Conservation (phyloP, 2,113 vertebrate genomes). For the Vicugna pacos region DNA sequence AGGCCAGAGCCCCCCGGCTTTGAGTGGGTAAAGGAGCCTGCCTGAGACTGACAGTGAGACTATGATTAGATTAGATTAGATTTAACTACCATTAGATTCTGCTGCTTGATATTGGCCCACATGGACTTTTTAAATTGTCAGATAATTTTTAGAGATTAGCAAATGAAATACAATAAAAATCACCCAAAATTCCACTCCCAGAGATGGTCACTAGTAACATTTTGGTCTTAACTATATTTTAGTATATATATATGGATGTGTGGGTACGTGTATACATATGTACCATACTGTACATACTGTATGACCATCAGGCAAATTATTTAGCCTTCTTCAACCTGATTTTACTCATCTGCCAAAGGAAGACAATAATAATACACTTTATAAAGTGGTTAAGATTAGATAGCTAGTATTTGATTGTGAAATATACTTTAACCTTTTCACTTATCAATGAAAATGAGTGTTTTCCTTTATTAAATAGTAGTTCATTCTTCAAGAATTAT, state of each 20-base stretch:
- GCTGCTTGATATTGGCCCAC: neutral
- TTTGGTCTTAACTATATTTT: neutral
- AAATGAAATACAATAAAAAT: conserved; percentile 36
- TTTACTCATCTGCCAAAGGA: conserved; percentile 40
- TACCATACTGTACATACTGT: neutral
- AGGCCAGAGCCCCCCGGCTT: neutral
- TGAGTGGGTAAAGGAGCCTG: neutral
- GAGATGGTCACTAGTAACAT: neutral
- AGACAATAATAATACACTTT: neutral
- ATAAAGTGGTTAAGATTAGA: conserved; percentile 51
- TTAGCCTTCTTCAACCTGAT: neutral
- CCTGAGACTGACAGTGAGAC: neutral
- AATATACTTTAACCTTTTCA: conserved; percentile 53
- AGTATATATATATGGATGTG: neutral
- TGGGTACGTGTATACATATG: neutral
- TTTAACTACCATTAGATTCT: neutral
- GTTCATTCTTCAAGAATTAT: conserved; percentile 11
- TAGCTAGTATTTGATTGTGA: conserved; percentile 27
- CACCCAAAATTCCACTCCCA: neutral
- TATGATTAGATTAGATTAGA: neutral
- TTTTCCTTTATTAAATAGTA: neutral
- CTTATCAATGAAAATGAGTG: conserved; percentile 11
- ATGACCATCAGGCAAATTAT: neutral
- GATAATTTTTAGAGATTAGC: neutral
- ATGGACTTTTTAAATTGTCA: neutral